Evolutionary conservation across 2,797 vertebrate species (phyloP), one percentile per base, ranked within the genome.

Genomic region (Leptoclinus maculatus): DNA sequence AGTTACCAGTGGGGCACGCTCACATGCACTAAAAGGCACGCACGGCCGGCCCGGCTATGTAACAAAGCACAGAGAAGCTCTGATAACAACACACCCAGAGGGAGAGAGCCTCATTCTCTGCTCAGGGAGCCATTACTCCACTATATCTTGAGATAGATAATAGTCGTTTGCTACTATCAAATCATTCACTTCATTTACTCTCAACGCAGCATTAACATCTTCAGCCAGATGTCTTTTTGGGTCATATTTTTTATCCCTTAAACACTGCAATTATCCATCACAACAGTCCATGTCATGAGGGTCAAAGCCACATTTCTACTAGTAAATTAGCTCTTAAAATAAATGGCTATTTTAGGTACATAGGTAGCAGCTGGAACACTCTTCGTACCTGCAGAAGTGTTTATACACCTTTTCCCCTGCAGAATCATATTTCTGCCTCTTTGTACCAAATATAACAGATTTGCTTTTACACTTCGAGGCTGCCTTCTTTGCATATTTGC

Each of bases 401-500:
- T 66, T 3, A 25, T 25, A 9, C 7, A 57, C 7, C 27, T 16
- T 29, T 29, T 17, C 25, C 25, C n/a, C 58, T 76, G 39, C 38
- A 39, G 39, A 56, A 38, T 56, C 51, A 75, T 53, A 53, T 23
- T 32, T 53, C 62, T 58, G 19, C 17, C 12, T 53, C 23, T 41
- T 60, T 56, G 19, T 7, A 54, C 39, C n/a, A 65, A 47, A 71
- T 66, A 25, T 53, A 34, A 43, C 34, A 27, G 13, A 70, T 70
- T 29, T 47, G 1, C n/a, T 51, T 54, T 67, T 53, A n/a, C 4
- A 49, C 29, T 56, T 17, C 51, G 10, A 5, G 49, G 34, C 66
- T 49, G 5, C 21, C 57, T 56, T 27, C 39, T 67, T 63, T 70
- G 65, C 51, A 70, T 57, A 76, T 64, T 53, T 78, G 41, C 57